A percentile compares a stretch with the other conserved stretches of the same genome.
Evolutionary conservation across 2,113 vertebrate species (phyloP).

Genomic region (Datnioides undecimradiatus): DNA sequence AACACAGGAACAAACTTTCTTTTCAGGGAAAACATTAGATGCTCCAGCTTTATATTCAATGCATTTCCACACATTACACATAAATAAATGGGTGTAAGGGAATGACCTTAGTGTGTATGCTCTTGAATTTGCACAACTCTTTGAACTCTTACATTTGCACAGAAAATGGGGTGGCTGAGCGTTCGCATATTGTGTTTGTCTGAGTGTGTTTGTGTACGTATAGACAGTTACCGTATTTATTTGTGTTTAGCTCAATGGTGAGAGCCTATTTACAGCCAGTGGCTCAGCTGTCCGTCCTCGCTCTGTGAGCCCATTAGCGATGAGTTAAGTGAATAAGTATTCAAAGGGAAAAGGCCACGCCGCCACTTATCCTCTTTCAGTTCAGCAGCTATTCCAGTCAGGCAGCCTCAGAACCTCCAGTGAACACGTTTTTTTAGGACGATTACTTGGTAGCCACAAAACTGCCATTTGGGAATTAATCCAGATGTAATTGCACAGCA

Average conservation of each 20-base stretch:
- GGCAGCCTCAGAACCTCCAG: slow-evolving; percentile 50
- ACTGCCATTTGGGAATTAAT: slow-evolving; percentile 18
- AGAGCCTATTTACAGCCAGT: slow-evolving; percentile 38
- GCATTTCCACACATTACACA: slow-evolving; percentile 24
- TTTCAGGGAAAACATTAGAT: slow-evolving; percentile 43
- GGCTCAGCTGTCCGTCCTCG: slow-evolving; percentile 47
- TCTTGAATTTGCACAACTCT: slow-evolving; percentile 71
- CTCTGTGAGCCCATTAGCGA: slow-evolving; percentile 59
- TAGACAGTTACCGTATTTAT: slow-evolving; percentile 52
- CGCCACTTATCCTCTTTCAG: slow-evolving; percentile 51
- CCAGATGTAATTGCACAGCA: slow-evolving; percentile 34
- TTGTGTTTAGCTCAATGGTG: slow-evolving; percentile 42
- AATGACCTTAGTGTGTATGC: slow-evolving; percentile 35
- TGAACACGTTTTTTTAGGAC: slow-evolving; percentile 3
- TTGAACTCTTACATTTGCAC: slow-evolving; percentile 69
- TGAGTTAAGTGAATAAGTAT: slow-evolving; percentile 59
- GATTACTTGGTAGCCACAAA: slow-evolving; percentile 11
- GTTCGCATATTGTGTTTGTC: slow-evolving; percentile 8
- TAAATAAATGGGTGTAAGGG: slow-evolving; percentile 23
- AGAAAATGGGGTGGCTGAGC: slow-evolving; percentile 40
- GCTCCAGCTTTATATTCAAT: slow-evolving; percentile 4
- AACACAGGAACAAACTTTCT: slow-evolving; percentile 25
- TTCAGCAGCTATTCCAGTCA: slow-evolving; percentile 61
- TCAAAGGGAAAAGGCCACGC: slow-evolving; percentile 54
- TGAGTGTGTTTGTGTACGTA: slow-evolving; percentile 14